These are phyloP conservation scores for Tipula helvola DNA, from an alignment of 2,888 invertebrate species.

Conservation along the genomic window DNA sequence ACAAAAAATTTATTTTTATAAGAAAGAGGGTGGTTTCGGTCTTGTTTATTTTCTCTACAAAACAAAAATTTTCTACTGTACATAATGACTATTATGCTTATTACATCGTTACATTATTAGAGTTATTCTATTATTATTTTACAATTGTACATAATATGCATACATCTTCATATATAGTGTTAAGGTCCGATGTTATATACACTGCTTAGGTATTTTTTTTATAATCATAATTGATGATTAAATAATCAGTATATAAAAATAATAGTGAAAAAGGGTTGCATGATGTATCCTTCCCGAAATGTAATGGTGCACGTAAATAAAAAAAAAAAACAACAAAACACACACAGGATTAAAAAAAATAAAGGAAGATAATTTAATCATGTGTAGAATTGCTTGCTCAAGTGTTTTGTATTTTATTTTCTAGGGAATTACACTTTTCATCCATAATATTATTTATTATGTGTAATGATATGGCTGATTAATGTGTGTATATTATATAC, in stretches of 20 bases:
- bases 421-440: background rate
- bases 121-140: background rate
- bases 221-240: background rate
- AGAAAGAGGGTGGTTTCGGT: background rate
- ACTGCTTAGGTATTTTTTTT: background rate
- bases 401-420: background rate
- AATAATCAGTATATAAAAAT: background rate
- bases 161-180: background rate
- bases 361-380: constrained; percentile 4
- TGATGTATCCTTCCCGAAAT: background rate
- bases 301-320: background rate
- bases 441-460: background rate
- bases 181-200: background rate
- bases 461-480: constrained; percentile 4
- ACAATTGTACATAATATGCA: background rate
- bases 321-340: background rate
- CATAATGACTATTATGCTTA: background rate
- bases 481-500: background rate
- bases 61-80: background rate
- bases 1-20: background rate
- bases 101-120: background rate
- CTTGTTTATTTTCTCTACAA: background rate
- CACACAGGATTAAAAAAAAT: background rate
- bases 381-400: background rate
- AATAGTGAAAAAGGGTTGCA: constrained; percentile 1